These are phyloP conservation scores for Macrotus californicus DNA, from an alignment of 2,113 vertebrate genomes.

Conservation along the genomic window DNA sequence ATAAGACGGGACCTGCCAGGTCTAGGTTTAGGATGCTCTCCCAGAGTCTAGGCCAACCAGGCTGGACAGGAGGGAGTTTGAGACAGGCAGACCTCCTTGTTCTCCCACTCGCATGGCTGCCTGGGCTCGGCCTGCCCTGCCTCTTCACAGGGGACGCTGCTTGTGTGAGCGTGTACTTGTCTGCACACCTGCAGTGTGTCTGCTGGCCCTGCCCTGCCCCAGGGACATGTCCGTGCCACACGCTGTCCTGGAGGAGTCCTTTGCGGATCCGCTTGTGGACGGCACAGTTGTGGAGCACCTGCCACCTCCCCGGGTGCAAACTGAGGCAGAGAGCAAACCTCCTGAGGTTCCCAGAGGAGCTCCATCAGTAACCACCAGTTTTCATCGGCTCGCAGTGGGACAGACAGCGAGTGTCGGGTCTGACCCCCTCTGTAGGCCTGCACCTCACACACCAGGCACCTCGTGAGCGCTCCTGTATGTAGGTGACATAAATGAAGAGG, in stretches of 20 bases:
- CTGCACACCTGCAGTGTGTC: neutral
- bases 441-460: neutral
- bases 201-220: neutral
- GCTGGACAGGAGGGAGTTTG: neutral
- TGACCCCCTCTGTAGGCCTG: neutral
- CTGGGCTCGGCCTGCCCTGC: neutral
- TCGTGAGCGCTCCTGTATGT: neutral
- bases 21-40: neutral
- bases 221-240: neutral
- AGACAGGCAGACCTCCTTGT: neutral
- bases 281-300: neutral
- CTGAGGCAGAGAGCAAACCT: neutral
- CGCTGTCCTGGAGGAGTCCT: neutral
- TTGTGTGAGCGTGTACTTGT: too few species aligned
- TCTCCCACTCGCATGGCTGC: neutral
- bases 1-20: neutral
- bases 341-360: neutral
- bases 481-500: neutral
- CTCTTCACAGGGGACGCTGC: neutral
- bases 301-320: rapidly evolving
- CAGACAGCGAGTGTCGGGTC: too few species aligned
- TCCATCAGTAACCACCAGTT: neutral
- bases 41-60: neutral
- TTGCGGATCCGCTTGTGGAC: too few species aligned
- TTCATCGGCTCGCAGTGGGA: neutral